Evolutionary conservation across 2,888 invertebrate genomes (phyloP).

Genomic region (Lycocerus yunnanus): DNA sequence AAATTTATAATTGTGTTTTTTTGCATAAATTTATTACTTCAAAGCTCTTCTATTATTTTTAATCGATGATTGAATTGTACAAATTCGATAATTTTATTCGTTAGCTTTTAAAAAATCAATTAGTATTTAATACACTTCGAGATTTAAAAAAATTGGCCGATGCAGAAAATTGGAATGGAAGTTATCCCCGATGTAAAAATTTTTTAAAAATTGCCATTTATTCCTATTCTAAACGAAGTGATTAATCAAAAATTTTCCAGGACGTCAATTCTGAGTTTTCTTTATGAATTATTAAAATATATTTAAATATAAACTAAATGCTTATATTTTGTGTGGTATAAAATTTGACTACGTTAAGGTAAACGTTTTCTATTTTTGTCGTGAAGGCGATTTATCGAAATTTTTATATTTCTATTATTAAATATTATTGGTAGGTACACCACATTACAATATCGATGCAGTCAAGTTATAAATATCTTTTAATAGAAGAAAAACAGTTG

Average conservation of each 20-base stretch:
- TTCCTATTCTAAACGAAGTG: background rate
- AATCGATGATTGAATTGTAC: background rate
- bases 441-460: background rate
- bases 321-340: background rate
- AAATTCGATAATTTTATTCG: background rate
- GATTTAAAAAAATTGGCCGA: background rate
- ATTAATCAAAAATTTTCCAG: background rate
- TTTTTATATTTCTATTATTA: background rate
- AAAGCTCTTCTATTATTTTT: background rate
- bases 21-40: background rate
- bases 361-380: background rate
- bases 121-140: background rate
- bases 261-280: background rate
- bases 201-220: background rate
- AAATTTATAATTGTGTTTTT: background rate
- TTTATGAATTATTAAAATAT: background rate
- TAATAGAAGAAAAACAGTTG: background rate
- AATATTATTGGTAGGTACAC: background rate
- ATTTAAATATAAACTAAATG: background rate
- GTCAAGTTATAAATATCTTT: background rate
- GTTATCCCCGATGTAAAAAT: background rate
- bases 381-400: background rate
- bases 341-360: background rate
- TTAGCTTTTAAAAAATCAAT: background rate
- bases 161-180: background rate